A percentile compares a stretch with the other conserved stretches of the same genome.
Evolutionary conservation across 2,113 vertebrate species (phyloP).

Genomic region (Syrmaticus mikado): DNA sequence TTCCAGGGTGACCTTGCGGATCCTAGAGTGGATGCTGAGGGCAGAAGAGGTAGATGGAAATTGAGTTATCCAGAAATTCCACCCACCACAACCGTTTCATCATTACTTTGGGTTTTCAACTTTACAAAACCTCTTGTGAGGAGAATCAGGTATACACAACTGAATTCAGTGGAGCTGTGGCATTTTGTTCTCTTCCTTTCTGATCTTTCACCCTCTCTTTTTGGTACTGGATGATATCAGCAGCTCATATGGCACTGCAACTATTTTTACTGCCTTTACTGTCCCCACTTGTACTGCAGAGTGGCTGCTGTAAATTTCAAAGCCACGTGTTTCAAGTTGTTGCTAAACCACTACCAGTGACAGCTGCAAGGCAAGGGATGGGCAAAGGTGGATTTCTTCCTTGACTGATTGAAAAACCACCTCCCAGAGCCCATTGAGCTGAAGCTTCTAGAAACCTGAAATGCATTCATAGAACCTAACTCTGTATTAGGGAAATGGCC

Average conservation of each 20-base stretch:
- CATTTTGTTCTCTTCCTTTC: not conserved
- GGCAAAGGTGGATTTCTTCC: not conserved
- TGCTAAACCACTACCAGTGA: not conserved
- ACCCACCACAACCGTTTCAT: not conserved
- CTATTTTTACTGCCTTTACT: not conserved
- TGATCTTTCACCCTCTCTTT: not conserved
- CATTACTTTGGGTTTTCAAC: not conserved
- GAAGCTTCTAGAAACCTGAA: not conserved
- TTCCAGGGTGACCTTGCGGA: not conserved
- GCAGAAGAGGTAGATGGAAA: not conserved
- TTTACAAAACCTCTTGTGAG: not conserved
- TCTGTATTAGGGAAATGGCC: not conserved
- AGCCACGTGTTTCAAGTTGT: not conserved
- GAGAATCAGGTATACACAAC: not conserved
- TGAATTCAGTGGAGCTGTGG: not conserved
- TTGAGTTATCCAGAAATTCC: not conserved
- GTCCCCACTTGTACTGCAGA: not conserved
- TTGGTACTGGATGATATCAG: not conserved
- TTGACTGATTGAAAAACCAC: not conserved
- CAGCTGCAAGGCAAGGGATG: not conserved
- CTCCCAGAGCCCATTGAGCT: not conserved
- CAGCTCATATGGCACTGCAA: not conserved
- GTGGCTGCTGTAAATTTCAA: not conserved
- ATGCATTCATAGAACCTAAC: not conserved
- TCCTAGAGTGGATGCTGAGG: not conserved